A percentile compares a stretch with the other conserved stretches of the same genome.
phyloP scores from a whole-genome alignment of 2,113 vertebrate genomes.

The Dissostichus mawsoni region DNA sequence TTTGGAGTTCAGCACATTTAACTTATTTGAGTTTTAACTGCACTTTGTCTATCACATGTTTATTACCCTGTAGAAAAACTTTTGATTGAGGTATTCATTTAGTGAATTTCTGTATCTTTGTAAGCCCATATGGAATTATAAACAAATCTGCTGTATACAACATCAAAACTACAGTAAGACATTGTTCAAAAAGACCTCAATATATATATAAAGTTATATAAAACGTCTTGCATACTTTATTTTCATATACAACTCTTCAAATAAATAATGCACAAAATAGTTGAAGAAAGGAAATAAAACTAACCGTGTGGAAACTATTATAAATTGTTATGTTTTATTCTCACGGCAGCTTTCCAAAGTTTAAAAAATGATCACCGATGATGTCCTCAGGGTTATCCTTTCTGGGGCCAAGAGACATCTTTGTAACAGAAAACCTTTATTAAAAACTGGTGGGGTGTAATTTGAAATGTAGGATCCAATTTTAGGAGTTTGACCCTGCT shows the following conservation, averaged over 20 bases:
- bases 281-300: neutral
- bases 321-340: neutral
- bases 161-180: neutral
- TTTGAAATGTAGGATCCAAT: neutral
- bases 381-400: neutral
- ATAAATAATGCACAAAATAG: neutral
- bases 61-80: conserved; percentile 10
- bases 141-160: neutral
- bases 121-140: neutral
- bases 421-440: neutral
- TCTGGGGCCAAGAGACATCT: neutral
- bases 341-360: neutral
- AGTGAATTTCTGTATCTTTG: neutral
- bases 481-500: neutral
- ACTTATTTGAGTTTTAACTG: conserved; percentile 13
- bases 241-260: neutral
- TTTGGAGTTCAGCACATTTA: conserved; percentile 46
- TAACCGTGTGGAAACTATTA: neutral
- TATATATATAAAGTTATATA: neutral
- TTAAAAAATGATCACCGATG: neutral
- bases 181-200: neutral
- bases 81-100: conserved; percentile 20
- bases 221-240: neutral
- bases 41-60: conserved; percentile 8
- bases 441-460: neutral